Base-by-base conservation (phyloP, 2,888 invertebrate species). In the Tachina fera region DNA sequence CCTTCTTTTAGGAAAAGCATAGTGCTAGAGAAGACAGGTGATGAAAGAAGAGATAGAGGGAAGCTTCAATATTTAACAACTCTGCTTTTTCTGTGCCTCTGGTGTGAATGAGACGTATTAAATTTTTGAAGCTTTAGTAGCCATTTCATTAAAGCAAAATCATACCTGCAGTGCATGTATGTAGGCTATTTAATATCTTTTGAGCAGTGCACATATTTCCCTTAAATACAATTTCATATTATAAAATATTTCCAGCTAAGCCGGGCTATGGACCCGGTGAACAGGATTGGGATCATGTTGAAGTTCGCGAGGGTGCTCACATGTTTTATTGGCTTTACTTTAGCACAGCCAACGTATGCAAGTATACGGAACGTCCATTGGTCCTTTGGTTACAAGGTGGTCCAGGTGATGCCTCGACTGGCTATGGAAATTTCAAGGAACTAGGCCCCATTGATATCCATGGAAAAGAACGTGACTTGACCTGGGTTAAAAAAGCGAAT, bases 351-450 rank as follows among this genome's bases (percentile, higher is more conserved):
- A 93, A 94, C 70, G 95, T 95, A 0, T 87, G 89, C 6, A 93
- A 93, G 60, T 94, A 95, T 89, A 94, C 94, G 0, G 94, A 96
- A 1, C 94, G 95, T 56, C 98, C 98, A 0, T 92, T 97, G 41
- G 93, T 97, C n/a, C 95, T 98, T 77, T 98, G 98, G 97, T 93
- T 98, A 14, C 96, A 97, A 94, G 97, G 98, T 6, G 97, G 97
- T 0, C 97, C 97, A 0, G 97, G 95, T 0, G 96, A 95, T 0
- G 96, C 96, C 0, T 96, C 96, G 9, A 96, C 96, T 0, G 96
- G 95, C 0, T 96, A 95, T 90, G 98, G 98, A n/a, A 98, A 98
- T 91, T 97, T 98, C 90, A 95, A 95, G 84, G 97, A 97, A 90
- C 91, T 97, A 39, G 97, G 97, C 1, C 97, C 97, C 0, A 91